These are phyloP conservation scores for Anniella stebbinsi DNA, from an alignment of 2,797 vertebrate species.

Conservation along the genomic window DNA sequence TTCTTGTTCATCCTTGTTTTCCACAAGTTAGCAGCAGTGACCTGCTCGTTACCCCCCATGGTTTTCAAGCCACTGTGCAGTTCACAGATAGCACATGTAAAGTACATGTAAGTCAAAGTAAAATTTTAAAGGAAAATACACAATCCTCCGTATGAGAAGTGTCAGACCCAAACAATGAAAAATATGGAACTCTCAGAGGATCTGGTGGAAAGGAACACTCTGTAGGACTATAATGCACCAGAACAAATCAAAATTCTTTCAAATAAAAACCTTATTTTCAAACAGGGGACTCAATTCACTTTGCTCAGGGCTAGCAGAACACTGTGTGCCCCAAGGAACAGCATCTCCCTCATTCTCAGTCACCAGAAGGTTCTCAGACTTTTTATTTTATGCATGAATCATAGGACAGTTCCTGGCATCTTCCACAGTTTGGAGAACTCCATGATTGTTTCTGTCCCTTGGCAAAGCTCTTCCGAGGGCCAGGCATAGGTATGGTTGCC, in stretches of 20 bases:
- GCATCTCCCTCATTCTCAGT: not conserved
- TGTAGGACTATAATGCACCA: not conserved
- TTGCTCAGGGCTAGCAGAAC: constrained; percentile 2
- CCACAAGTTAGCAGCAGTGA: not conserved
- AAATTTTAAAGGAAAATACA: not conserved
- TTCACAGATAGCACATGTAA: not conserved
- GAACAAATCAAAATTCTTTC: constrained; percentile 1
- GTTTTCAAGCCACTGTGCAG: not conserved
- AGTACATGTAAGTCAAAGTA: not conserved
- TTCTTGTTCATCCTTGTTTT: not conserved
- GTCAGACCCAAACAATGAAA: not conserved
- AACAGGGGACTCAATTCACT: not conserved
- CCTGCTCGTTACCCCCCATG: not conserved
- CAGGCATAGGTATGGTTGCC: not conserved
- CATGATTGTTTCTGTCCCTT: not conserved
- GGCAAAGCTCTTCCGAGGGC: not conserved
- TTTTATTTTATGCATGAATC: not conserved
- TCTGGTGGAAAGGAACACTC: not conserved
- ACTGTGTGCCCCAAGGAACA: not conserved
- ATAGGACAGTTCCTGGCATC: not conserved
- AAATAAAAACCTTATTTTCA: not conserved
- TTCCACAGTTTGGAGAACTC: not conserved
- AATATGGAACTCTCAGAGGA: not conserved
- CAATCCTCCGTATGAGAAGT: not conserved
- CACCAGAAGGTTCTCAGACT: not conserved